Evolutionary conservation across 2,888 invertebrate genomes (phyloP), one percentile per base, ranked within the genome.

Genomic region (Scelioninae gen. 1): DNA sequence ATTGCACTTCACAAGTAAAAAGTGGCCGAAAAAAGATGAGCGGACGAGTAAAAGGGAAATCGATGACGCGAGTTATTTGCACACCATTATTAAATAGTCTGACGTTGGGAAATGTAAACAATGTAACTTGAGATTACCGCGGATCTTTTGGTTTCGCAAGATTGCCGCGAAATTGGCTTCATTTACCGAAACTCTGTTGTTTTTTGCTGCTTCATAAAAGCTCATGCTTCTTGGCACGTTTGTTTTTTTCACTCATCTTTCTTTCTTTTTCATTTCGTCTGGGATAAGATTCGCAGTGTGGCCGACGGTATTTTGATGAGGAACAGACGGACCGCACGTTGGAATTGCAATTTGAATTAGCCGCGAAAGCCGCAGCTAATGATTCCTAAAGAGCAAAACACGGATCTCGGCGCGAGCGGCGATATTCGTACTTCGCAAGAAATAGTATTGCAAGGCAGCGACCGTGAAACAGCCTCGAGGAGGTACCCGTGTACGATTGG

Each of bases 271-370:
- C 34, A 32, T 72, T 32, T 45, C 23, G 55, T 53, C 32, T 62
- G 55, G 47, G 9, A 65, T 63, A 80, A 84, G 86, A 86, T 86
- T 85, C 82, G 85, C 86, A 85, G 87, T 86, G 88, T 84, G 87
- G 86, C 86, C 87, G 87, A 85, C 90, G 92, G 91, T 90, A 92
- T 92, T 92, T 91, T 92, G 91, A 92, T 92, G 92, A 91, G 92
- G 84, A 88, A 81, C 83, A 66, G 79, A 79, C 76, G 82, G 31
- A 77, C 85, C 72, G 85, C 83, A 83, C 85, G 68, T 45, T 83
- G 90, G 91, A 89, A 91, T 92, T 88, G 87, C 90, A 90, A 91
- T 92, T 92, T 91, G 91, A 92, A 92, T 92, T 91, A 91, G 90
- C 88, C 88, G 89, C 88, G 89, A 90, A 89, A 90, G 89, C 88